Conservation (phyloP, 2,113 vertebrate species). For the Coreoperca whiteheadi region DNA sequence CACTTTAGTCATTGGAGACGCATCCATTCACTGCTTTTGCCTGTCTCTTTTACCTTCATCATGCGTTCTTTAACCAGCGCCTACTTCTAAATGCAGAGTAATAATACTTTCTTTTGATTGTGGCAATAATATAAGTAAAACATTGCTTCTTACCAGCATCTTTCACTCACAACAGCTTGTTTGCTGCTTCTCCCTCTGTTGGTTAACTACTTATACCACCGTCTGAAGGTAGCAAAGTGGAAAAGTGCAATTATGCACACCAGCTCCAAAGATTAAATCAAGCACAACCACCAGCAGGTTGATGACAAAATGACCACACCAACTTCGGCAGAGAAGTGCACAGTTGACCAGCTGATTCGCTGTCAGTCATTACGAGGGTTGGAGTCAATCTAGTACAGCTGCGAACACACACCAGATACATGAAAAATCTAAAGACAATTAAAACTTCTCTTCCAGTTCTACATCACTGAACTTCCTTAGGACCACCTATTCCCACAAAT, state of each 20-base stretch:
- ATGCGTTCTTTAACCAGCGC: background rate
- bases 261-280: background rate
- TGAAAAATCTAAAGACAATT: slow-evolving; percentile 30
- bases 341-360: background rate
- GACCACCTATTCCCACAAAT: slow-evolving; percentile 16
- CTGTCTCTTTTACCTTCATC: background rate
- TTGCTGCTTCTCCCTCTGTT: background rate
- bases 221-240: background rate
- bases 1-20: no score
- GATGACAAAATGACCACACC: slow-evolving; percentile 9
- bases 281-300: background rate
- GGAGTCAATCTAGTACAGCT: background rate
- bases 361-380: background rate
- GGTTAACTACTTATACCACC: background rate
- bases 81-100: no score
- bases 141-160: background rate
- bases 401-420: slow-evolving; percentile 1
- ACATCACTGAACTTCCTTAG: slow-evolving; percentile 17
- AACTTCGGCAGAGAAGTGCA: background rate
- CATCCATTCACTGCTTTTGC: background rate
- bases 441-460: slow-evolving; percentile 40
- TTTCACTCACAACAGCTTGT: background rate
- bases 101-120: background rate
- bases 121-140: background rate
- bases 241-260: background rate